Evolutionary conservation across 2,113 vertebrate genomes (phyloP), one percentile per base, ranked within the genome.

Genomic region (Calonectris borealis): DNA sequence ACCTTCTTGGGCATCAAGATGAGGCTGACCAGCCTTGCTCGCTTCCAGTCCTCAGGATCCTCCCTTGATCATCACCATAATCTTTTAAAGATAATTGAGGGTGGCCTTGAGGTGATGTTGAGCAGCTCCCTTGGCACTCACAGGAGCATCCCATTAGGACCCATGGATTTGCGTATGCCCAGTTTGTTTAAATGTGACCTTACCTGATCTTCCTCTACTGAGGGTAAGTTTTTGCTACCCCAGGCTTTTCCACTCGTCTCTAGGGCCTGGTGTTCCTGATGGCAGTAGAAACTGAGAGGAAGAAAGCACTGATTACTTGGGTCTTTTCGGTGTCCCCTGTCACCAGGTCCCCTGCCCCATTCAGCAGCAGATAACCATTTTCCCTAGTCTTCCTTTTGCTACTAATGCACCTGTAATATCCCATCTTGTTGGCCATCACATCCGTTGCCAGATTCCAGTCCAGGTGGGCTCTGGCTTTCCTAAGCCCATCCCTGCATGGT

Each of bases 91-190:
- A 46, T 65, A 60, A 60, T 18, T 32, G 52, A 66, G 6, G 40
- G n/a, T 36, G 9, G 31, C 27, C 48, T 62, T 75, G 11, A 38
- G 48, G 4, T 80, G 40, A 26, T 5, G 2, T 40, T 71, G 46
- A 16, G 38, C 18, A 54, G 25, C 58, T 83, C 11, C 24, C 34
- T 70, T 0, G 0, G 26, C 11, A 64, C 13, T 73, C 15, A 6
- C 11, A 16, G 40, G 18, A 68, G 16, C 46, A 79, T 68, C 26
- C n/a, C 26, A 7, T 62, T 66, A 68, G 19, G 40, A 42, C 11
- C n/a, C 5, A 13, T 44, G 49, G 54, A 31, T 51, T 57, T 85
- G 11, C 0, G 0, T 51, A 31, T 21, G n/a, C 11, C 5, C 13
- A 5, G 34, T 55, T 61, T 49, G 20, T 55, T 64, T 62, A 62